phyloP scores from a whole-genome alignment of 2,113 vertebrate genomes.

The Ailurus styani region DNA sequence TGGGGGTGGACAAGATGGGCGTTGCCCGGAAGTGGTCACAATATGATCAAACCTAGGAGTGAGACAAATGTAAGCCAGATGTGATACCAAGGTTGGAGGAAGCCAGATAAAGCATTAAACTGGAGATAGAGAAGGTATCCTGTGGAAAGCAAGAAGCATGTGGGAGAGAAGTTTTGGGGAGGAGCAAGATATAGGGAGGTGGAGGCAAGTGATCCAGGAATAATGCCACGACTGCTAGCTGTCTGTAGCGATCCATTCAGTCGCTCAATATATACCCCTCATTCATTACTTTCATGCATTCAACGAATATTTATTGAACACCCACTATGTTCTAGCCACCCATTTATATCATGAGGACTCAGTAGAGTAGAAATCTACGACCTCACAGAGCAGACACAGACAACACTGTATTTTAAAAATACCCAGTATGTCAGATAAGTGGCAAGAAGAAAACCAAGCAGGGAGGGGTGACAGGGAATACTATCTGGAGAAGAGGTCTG shows the following conservation, averaged over 20 bases:
- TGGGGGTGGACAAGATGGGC: neutral
- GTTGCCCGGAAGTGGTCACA: neutral
- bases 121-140: neutral
- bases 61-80: neutral
- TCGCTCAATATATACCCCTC: neutral
- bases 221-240: neutral
- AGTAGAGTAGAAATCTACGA: neutral
- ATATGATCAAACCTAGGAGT: neutral
- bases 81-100: neutral
- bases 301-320: neutral
- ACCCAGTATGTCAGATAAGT: neutral
- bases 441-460: neutral
- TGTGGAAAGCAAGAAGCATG: neutral
- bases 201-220: neutral
- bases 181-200: rapidly evolving
- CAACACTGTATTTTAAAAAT: neutral
- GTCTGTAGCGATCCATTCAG: neutral
- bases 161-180: neutral
- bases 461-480: neutral
- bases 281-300: neutral
- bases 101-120: neutral
- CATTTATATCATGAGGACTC: neutral
- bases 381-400: neutral
- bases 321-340: neutral
- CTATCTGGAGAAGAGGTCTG: neutral